Conservation (phyloP, 2,888 invertebrate genomes). For the Lamproptera curius region DNA sequence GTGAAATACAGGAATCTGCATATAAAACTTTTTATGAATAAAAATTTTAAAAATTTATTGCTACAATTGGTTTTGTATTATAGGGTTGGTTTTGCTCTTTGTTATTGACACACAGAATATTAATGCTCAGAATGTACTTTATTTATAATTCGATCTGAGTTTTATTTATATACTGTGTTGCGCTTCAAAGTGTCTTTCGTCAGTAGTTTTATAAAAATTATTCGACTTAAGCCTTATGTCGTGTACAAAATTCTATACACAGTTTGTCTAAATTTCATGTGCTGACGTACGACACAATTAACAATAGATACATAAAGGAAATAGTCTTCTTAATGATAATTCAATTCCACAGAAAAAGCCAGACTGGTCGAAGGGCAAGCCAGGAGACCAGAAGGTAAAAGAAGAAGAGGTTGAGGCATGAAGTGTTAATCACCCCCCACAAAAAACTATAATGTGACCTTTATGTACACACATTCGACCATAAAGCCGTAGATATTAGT, state of each 20-base stretch:
- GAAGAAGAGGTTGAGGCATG: conserved; percentile 91
- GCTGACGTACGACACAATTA: not conserved
- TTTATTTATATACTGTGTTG: not conserved
- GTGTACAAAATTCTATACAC: not conserved
- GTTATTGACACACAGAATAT: not conserved
- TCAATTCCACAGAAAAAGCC: conserved; percentile 90
- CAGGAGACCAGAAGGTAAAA: conserved; percentile 93
- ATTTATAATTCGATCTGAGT: not conserved
- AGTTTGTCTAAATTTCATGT: not conserved
- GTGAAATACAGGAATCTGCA: no score
- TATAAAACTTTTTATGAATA: not conserved
- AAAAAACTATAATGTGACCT: conserved; percentile 57
- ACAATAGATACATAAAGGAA: no score
- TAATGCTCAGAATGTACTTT: not conserved
- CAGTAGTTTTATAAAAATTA: not conserved
- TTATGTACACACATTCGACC: conserved; percentile 53
- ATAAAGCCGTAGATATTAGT: conserved; percentile 47
- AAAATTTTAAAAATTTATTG: not conserved
- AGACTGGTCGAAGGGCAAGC: conserved; percentile 95
- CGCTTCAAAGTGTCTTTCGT: not conserved
- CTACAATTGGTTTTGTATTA: not conserved
- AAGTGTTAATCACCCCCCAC: conserved; percentile 61
- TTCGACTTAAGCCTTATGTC: not conserved
- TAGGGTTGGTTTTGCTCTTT: not conserved
- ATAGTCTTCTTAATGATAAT: no score